These are phyloP conservation scores for Calycopis cecrops DNA, from an alignment of 1,140 invertebrate species.

Conservation along the genomic window DNA sequence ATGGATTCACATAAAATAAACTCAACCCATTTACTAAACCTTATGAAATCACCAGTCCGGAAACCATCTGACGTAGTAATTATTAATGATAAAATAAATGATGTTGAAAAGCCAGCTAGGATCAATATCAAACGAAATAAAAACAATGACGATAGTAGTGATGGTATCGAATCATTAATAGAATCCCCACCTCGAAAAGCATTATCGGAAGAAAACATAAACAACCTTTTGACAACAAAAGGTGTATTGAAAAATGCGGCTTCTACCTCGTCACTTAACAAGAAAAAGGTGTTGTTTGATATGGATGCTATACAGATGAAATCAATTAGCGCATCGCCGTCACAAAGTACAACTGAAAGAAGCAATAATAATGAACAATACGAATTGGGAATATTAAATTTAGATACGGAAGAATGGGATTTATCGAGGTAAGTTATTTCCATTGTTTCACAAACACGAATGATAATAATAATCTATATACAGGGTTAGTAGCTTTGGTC, in stretches of 20 bases:
- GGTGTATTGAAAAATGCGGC: conserved; percentile 76
- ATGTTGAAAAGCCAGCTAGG: neutral
- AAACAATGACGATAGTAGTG: conserved; percentile 36
- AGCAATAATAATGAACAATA: conserved; percentile 56
- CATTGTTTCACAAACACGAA: no score
- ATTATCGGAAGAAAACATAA: conserved; percentile 53
- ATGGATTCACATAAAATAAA: conserved; percentile 17
- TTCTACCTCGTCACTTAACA: conserved; percentile 70
- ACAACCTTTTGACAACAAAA: conserved; percentile 58
- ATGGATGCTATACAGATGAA: conserved; percentile 74
- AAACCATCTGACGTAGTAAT: conserved; percentile 24
- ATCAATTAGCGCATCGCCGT: conserved; percentile 63
- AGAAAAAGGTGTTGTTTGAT: conserved; percentile 79
- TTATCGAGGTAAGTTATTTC: conserved; percentile 66
- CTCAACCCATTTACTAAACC: conserved; percentile 42
- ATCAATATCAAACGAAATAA: conserved; percentile 19
- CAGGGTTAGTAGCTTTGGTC: no score
- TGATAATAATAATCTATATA: no score
- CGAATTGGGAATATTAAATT: conserved; percentile 51
- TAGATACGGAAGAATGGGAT: conserved; percentile 70
- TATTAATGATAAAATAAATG: conserved; percentile 2
- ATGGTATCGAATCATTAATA: conserved; percentile 39
- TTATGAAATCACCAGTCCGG: conserved; percentile 51
- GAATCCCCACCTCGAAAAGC: conserved; percentile 36
- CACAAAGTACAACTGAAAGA: conserved; percentile 58